phyloP scores from a whole-genome alignment of 2,888 invertebrate species.

The Trachelus tabidus region DNA sequence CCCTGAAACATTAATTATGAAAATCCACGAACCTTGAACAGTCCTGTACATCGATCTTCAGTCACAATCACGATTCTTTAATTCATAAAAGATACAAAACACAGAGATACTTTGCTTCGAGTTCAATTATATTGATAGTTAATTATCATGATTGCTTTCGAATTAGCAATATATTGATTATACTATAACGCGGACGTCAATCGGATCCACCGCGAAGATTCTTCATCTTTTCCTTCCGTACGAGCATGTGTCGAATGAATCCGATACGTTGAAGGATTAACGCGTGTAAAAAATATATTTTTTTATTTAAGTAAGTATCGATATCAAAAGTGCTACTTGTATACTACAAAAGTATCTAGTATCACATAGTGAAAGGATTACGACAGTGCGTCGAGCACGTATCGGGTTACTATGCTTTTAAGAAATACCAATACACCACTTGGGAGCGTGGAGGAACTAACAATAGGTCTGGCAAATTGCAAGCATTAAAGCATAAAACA shows the following conservation, averaged over 20 bases:
- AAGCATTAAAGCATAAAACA: neutral
- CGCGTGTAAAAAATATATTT: neutral
- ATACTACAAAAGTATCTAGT: neutral
- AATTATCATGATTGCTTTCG: neutral
- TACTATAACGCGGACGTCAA: conserved; percentile 25
- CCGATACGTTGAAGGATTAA: neutral
- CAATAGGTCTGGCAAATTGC: neutral
- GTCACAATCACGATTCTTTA: neutral
- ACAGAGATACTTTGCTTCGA: neutral
- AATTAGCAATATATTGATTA: conserved; percentile 33
- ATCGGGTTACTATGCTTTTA: neutral
- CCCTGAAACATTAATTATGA: neutral
- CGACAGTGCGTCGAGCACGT: neutral
- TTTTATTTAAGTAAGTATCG: neutral
- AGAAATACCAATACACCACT: neutral
- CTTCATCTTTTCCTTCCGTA: neutral
- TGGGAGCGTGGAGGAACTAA: neutral
- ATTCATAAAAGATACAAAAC: neutral
- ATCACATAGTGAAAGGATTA: neutral
- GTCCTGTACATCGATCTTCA: neutral
- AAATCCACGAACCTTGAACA: neutral
- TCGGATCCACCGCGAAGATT: conserved; percentile 16
- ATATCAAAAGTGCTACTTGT: neutral
- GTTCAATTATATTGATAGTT: neutral
- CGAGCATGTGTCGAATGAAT: neutral